Conservation (phyloP, 1,140 invertebrate species). For the Teleopsis dalmanni region DNA sequence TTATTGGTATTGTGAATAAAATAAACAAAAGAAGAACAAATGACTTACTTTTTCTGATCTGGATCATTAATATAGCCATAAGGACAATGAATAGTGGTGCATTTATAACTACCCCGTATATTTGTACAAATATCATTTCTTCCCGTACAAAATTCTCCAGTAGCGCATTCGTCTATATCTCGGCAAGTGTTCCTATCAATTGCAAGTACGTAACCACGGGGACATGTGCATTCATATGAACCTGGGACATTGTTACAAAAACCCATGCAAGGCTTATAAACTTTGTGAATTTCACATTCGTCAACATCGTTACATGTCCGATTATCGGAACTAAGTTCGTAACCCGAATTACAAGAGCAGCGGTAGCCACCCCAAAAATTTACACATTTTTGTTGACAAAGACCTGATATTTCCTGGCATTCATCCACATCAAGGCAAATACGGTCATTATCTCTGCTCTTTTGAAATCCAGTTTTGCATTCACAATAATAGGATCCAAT, state of each 20-base stretch:
- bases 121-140: slow-evolving; percentile 81
- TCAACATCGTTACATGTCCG: slow-evolving; percentile 78
- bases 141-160: slow-evolving; percentile 53
- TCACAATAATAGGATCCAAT: slow-evolving; percentile 73
- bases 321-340: slow-evolving; percentile 62
- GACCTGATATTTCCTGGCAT: slow-evolving; percentile 51
- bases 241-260: slow-evolving; percentile 82
- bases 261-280: slow-evolving; percentile 68
- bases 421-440: slow-evolving; percentile 62
- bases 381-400: slow-evolving; percentile 78
- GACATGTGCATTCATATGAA: slow-evolving; percentile 80
- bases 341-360: slow-evolving; percentile 70
- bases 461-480: slow-evolving; percentile 67
- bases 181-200: slow-evolving; percentile 64
- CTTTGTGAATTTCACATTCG: slow-evolving; percentile 71
- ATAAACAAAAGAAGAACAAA: not conserved
- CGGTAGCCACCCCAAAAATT: slow-evolving; percentile 77
- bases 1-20: not conserved
- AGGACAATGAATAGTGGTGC: slow-evolving; percentile 80
- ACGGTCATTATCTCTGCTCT: slow-evolving; percentile 45
- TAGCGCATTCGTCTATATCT: slow-evolving; percentile 87
- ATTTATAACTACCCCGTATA: slow-evolving; percentile 77
- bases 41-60: slow-evolving; percentile 65
- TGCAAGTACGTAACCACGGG: slow-evolving; percentile 69
- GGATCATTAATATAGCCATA: slow-evolving; percentile 66